A percentile compares a stretch with the other conserved stretches of the same genome.
These are phyloP conservation scores for Tachyglossus aculeatus DNA, from an alignment of 2,797 vertebrate species.

Conservation along the genomic window DNA sequence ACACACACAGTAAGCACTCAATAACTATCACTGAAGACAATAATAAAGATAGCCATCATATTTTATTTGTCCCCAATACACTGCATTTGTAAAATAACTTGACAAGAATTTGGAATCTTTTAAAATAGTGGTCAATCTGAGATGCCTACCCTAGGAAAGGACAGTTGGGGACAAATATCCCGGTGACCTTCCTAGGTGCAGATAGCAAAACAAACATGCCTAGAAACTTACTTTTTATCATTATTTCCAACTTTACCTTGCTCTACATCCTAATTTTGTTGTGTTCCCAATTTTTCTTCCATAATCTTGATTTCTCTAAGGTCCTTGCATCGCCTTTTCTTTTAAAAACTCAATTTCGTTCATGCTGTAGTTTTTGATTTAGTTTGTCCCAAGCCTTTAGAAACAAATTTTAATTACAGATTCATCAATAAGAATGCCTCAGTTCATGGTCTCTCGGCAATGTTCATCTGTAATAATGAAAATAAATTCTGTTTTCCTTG, in stretches of 20 bases:
- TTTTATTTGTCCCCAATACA: too few relatives aligned
- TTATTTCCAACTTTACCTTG: neutral
- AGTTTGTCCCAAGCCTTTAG: neutral
- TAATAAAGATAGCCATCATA: too few relatives aligned
- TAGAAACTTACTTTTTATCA: neutral
- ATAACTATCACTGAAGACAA: too few relatives aligned
- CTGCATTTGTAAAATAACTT: too few relatives aligned
- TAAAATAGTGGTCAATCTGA: too few relatives aligned
- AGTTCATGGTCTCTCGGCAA: neutral
- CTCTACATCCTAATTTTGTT: neutral
- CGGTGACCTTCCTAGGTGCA: neutral
- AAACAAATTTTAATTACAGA: neutral
- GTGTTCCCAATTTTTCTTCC: neutral
- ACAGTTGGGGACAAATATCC: neutral
- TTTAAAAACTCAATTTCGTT: neutral
- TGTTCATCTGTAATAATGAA: neutral
- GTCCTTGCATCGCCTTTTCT: neutral
- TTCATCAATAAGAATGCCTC: neutral
- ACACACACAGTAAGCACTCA: too few relatives aligned
- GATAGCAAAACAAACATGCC: neutral
- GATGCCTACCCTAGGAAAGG: neutral
- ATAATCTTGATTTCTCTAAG: neutral
- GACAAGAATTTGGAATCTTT: too few relatives aligned
- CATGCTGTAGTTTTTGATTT: neutral
- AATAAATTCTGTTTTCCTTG: neutral